Base-by-base conservation (phyloP, 2,113 vertebrate species). In the Scophthalmus maximus region DNA sequence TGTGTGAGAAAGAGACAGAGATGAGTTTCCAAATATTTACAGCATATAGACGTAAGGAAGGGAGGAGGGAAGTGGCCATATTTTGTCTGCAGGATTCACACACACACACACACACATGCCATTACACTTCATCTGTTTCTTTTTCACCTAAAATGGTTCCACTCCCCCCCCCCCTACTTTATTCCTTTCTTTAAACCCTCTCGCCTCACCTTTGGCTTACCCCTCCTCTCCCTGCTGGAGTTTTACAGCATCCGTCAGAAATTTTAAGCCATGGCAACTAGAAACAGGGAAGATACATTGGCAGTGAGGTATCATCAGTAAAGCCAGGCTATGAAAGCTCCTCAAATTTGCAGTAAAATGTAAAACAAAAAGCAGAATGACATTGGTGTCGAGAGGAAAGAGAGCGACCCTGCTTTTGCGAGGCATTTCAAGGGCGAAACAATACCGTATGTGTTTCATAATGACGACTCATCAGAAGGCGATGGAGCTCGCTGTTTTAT, bases 401-500 rank as follows among this genome's bases (percentile, higher is more conserved):
- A 55, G 49, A 66, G 53, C 4, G 10, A 1, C 25, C 12, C 68
- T 47, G 66, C 12, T 73, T 81, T 82, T 79, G 58, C 44, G 8
- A 65, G 64, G 22, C 15, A 1, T 66, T 84, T 79, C 55, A 76
- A 83, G 73, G 77, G 51, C 18, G 42, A 69, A 80, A 79, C 63
- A 65, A 27, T 63, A 36, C 44, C 25, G 69, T 53, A 34, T 58
- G 74, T 78, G 81, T 83, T 87, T 88, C 67, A 85, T 84, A 76
- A 87, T 64, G 62, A 76, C 17, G 46, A 63, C 53, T 84, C 81
- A 78, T 82, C 58, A 44, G 64, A 68, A 59, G 20, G 60, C 44
- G 75, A 58, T 73, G 76, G 68, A 60, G 76, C 82, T 3, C 14
- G 3, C 6, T 23, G 23, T 76, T 87, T 84, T 61, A 78, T 51